A percentile compares a stretch with the other conserved stretches of the same genome.
phyloP scores from a whole-genome alignment of 2,797 vertebrate genomes.

The Tenualosa ilisha region DNA sequence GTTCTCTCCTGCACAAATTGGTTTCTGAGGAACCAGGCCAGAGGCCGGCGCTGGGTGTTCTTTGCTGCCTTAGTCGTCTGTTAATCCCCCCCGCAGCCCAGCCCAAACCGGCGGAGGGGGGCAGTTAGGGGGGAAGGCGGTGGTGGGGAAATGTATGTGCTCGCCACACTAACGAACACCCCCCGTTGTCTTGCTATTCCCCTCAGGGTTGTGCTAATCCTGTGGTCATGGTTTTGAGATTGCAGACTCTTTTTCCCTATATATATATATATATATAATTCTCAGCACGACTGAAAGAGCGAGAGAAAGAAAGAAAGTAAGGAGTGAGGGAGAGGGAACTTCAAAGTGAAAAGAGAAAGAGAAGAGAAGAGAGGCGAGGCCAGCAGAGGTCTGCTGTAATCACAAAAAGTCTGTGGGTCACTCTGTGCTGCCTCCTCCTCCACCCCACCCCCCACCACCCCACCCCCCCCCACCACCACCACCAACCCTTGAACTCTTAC shows the following conservation, averaged over 20 bases:
- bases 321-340: constrained; percentile 56
- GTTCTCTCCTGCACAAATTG: constrained; percentile 63
- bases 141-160: constrained; percentile 36
- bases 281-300: not conserved
- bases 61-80: constrained; percentile 62
- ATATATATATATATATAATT: constrained; percentile 6
- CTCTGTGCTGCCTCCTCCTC: constrained; percentile 33
- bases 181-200: constrained; percentile 62
- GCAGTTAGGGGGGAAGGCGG: not conserved
- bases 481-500: constrained; percentile 51
- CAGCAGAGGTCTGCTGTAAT: constrained; percentile 56
- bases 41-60: constrained; percentile 53
- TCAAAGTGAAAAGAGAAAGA: constrained; percentile 68
- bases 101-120: constrained; percentile 28
- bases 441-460: not conserved
- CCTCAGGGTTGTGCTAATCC: constrained; percentile 70
- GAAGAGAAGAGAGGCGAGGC: constrained; percentile 48
- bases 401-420: constrained; percentile 51
- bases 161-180: constrained; percentile 59
- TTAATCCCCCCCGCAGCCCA: constrained; percentile 68
- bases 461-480: constrained; percentile 6
- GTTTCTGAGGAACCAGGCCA: constrained; percentile 61
- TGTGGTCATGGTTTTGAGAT: constrained; percentile 67
- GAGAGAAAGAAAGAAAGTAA: not conserved
- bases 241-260: constrained; percentile 55